Evolutionary conservation across 2,888 invertebrate species (phyloP), one percentile per base, ranked within the genome.

Genomic region (Lasius fuliginosus): DNA sequence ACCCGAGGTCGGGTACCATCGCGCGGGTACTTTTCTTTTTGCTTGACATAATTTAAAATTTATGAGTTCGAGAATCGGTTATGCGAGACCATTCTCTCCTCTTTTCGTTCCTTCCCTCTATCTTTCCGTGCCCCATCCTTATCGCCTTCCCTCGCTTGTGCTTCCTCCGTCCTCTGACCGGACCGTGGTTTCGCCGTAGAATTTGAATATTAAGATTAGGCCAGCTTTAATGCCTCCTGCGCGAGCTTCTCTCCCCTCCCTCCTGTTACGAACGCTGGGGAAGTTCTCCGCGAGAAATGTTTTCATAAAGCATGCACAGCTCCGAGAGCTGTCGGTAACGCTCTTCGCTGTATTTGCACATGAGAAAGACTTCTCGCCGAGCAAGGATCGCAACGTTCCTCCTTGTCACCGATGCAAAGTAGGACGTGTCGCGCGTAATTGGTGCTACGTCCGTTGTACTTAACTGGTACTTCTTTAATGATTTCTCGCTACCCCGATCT

Each of bases 131-230:
- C 75, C 79, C 58, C 76, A 75, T 77, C 84, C 74, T 65, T 74
- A 23, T 58, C 56, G 36, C 65, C 75, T 68, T 74, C 85, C 82
- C 76, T 82, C 84, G 84, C 85, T 84, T 74, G 83, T 18, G 18
- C 49, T 49, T 49, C 73, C 62, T 33, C 11, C 60, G 46, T 46
- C 58, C 79, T 53, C 71, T 68, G 71, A 68, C 75, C 81, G 73
- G 42, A 46, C 5, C 53, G 76, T 58, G 89, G 91, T 91, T 93
- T 90, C 92, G 89, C 91, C 90, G 89, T 86, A 88, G 90, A 94
- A 94, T 94, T 94, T 94, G 91, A 94, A 94, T 94, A 94, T 94
- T 94, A 94, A 94, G 93, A 94, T 94, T 94, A 94, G 93, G 90
- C 85, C 82, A 86, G 85, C 85, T 88, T 89, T 90, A 90, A 90